These are phyloP conservation scores for Dynastes maya DNA, from an alignment of 2,888 invertebrate genomes.

Conservation along the genomic window DNA sequence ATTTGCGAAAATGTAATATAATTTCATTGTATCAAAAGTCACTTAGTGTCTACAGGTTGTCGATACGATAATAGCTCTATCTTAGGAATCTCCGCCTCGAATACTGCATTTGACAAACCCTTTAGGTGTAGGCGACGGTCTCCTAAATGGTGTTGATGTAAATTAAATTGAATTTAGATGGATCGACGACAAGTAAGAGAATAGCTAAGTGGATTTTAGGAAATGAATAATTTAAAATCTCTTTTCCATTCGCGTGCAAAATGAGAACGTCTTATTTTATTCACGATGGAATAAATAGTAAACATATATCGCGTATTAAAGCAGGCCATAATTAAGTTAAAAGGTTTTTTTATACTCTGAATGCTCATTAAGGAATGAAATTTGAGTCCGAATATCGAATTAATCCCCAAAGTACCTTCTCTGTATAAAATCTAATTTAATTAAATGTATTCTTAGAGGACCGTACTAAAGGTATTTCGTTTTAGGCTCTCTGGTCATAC, in stretches of 20 bases:
- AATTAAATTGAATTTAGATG: no score
- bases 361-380: not conserved
- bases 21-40: slow-evolving; percentile 14
- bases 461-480: not conserved
- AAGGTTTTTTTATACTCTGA: not conserved
- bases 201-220: no score
- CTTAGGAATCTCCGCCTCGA: not conserved
- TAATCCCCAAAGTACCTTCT: not conserved
- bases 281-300: not conserved
- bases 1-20: not conserved
- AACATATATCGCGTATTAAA: not conserved
- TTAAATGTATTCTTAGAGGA: not conserved
- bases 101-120: slow-evolving; percentile 12
- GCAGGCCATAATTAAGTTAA: not conserved
- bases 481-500: no score
- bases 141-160: no score
- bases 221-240: no score
- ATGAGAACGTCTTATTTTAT: not conserved
- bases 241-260: no score
- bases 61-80: not conserved
- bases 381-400: not conserved
- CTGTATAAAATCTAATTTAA: not conserved
- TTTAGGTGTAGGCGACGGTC: not conserved
- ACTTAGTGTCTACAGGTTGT: not conserved
- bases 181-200: no score